Evolutionary conservation across 2,797 vertebrate genomes (phyloP).

Genomic region (Vespertilio murinus): DNA sequence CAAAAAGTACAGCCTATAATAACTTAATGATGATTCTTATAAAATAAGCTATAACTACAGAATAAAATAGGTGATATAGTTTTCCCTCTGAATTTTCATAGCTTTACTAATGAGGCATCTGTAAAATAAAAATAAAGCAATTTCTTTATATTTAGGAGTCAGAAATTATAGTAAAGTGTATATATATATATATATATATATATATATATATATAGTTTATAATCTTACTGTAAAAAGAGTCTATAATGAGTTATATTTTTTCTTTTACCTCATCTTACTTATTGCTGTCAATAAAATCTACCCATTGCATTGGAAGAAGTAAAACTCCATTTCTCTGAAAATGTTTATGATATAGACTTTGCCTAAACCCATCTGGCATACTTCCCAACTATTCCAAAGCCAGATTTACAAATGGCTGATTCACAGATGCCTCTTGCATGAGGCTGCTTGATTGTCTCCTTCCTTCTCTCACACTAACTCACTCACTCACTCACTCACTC

Average conservation of each 20-base stretch:
- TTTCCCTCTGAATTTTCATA: slow-evolving; percentile 43
- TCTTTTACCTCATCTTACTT: not conserved
- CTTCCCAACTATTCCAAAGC: not conserved
- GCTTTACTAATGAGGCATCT: slow-evolving; percentile 20
- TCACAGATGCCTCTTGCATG: not conserved
- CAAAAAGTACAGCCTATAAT: slow-evolving; percentile 14
- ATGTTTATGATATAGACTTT: not conserved
- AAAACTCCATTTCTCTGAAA: slow-evolving; percentile 50
- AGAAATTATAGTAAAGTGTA: not conserved
- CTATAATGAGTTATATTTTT: slow-evolving; percentile 10
- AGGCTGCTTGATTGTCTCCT: not conserved
- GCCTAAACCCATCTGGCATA: not conserved
- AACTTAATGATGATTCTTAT: slow-evolving; percentile 30
- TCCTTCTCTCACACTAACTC: not conserved
- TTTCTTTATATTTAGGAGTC: not conserved
- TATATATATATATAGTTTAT: not conserved
- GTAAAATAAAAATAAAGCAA: slow-evolving; percentile 45
- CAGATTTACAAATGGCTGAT: not conserved
- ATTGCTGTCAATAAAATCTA: slow-evolving; percentile 13
- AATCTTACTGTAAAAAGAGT: slow-evolving; percentile 12
- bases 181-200: not conserved
- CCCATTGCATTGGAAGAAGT: not conserved
- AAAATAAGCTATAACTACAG: slow-evolving; percentile 35
- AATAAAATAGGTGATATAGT: slow-evolving; percentile 1
- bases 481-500: not conserved